phyloP scores from a whole-genome alignment of 2,888 invertebrate genomes.

The Allolobophora icterica region DNA sequence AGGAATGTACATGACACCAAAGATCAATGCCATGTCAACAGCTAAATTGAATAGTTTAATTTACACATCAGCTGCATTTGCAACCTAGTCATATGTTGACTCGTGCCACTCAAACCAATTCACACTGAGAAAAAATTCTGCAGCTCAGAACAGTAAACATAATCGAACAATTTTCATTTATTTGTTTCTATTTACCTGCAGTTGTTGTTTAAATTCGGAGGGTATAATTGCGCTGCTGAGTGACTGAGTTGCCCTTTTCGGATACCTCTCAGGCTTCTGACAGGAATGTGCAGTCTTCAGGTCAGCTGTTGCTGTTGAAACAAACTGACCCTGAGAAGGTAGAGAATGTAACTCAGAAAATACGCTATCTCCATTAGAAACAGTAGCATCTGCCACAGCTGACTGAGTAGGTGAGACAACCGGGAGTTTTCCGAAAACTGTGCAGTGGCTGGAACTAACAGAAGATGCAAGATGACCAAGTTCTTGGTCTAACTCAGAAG shows the following conservation, averaged over 20 bases:
- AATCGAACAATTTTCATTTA: too few species aligned
- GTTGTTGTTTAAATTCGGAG: slow-evolving; percentile 3
- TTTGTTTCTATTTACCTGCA: neutral
- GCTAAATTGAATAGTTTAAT: too few species aligned
- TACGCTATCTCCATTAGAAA: neutral
- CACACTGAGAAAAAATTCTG: too few species aligned
- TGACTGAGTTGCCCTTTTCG: neutral
- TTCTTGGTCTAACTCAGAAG: neutral
- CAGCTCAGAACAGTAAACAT: too few species aligned
- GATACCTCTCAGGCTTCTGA: neutral
- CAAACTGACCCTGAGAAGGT: neutral
- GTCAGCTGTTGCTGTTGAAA: neutral
- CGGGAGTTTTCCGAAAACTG: neutral
- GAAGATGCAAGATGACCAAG: neutral
- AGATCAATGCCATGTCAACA: too few species aligned
- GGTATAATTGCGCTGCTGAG: neutral
- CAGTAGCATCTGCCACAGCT: neutral
- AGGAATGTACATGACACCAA: too few species aligned
- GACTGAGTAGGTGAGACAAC: neutral
- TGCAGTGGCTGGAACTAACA: neutral
- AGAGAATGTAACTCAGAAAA: neutral
- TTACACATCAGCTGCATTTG: too few species aligned
- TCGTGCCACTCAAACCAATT: neutral
- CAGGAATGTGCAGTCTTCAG: neutral
- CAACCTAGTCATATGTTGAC: neutral